A percentile compares a stretch with the other conserved stretches of the same genome.
phyloP scores from a whole-genome alignment of 2,888 invertebrate genomes.

The Pheosia gnoma region DNA sequence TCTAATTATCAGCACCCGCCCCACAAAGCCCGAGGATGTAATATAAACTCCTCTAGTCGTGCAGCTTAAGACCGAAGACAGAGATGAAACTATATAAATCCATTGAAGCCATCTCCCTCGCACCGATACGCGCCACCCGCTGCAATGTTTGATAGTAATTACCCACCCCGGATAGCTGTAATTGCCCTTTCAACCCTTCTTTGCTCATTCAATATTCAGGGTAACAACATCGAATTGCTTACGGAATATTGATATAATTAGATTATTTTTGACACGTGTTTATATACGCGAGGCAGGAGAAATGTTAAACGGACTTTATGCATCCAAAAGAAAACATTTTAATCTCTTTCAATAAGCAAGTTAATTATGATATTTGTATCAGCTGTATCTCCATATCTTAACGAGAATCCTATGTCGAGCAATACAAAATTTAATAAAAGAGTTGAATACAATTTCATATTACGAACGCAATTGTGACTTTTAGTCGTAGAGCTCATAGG shows the following conservation, averaged over 20 bases:
- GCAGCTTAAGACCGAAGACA: conserved; percentile 48
- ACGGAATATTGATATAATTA: conserved; percentile 40
- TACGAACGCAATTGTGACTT: conserved; percentile 22
- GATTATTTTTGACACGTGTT: conserved; percentile 25
- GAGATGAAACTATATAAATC: conserved; percentile 40
- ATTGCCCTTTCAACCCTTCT: conserved; percentile 62
- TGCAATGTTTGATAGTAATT: conserved; percentile 54
- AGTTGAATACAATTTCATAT: too few relatives aligned
- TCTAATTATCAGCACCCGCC: conserved; percentile 76
- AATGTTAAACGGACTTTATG: too few relatives aligned
- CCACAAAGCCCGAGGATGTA: conserved; percentile 61
- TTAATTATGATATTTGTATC: too few relatives aligned
- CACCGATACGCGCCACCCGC: conserved; percentile 35
- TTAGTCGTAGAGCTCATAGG: too few relatives aligned
- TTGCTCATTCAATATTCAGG: conserved; percentile 58
- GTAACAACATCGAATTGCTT: conserved; percentile 55
- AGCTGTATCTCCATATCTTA: too few relatives aligned
- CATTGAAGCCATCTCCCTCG: conserved; percentile 30
- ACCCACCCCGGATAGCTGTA: conserved; percentile 50
- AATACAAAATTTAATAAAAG: too few relatives aligned
- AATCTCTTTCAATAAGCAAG: too few relatives aligned
- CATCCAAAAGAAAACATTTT: too few relatives aligned
- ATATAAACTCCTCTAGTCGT: conserved; percentile 58
- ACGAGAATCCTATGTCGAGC: too few relatives aligned
- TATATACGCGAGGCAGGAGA: too few relatives aligned